Evolutionary conservation across 2,888 invertebrate genomes (phyloP), one percentile per base, ranked within the genome.

Genomic region (Scelioninae gen. 1): DNA sequence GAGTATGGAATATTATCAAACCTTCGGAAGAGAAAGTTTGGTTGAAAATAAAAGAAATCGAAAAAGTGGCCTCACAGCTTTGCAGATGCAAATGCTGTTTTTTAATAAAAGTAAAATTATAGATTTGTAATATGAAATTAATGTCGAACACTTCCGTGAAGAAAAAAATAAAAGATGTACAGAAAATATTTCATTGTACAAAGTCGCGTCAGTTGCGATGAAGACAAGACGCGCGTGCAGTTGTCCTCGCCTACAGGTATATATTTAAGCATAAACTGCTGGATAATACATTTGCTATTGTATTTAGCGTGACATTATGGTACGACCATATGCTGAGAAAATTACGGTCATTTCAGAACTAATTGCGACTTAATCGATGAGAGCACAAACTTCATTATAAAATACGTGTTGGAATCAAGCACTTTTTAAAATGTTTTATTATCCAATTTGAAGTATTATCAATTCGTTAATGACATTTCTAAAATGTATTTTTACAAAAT

Each of bases 131-230:
- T 88, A 87, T 86, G 79, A 87, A 89, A 90, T 90, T 90, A 89
- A 83, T 87, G 86, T 86, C 85, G 86, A 83, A 84, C 84, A 84
- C 84, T 86, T 80, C 85, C 86, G 82, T 66, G 76, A 85, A 82
- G 79, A 72, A 69, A 85, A 85, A 84, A 68, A 75, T 81, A 65
- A 71, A 82, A 82, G 79, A 85, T 84, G 79, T 43, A 69, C 76
- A 80, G 79, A 82, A 77, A 84, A 82, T 75, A 76, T 85, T 86
- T 85, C 84, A 89, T 91, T 91, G 91, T 90, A 87, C 86, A 85
- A 89, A 91, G 89, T 90, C 90, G 88, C 91, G 91, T 89, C 91
- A 91, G 90, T 88, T 89, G 89, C 84, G 80, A 87, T 85, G 85
- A 86, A 84, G 87, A 86, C 87, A 88, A 88, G 88, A 88, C 84